Percentiles rank a stretch among this genome's conserved stretches.
These are phyloP conservation scores for Acleris laterana DNA, from an alignment of 2,888 invertebrate species.

Conservation along the genomic window DNA sequence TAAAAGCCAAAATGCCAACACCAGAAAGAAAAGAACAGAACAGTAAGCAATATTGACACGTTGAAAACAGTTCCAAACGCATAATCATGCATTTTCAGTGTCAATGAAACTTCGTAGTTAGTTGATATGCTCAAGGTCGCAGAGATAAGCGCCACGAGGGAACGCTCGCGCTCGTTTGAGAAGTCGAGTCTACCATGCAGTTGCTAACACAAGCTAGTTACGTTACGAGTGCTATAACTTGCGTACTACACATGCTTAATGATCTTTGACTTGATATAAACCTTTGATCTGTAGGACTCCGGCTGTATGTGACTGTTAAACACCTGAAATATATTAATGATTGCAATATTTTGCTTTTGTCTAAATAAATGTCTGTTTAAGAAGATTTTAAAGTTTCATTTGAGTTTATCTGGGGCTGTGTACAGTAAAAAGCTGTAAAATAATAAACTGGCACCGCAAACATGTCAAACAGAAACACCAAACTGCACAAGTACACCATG, in stretches of 20 bases:
- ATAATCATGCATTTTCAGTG: constrained; percentile 30
- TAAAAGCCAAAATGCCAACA: constrained; percentile 61
- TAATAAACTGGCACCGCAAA: neutral
- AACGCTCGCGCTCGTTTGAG: constrained; percentile 12
- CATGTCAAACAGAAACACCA: neutral
- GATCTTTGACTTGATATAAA: constrained; percentile 86
- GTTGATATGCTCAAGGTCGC: constrained; percentile 24
- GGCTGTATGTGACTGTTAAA: constrained; percentile 97
- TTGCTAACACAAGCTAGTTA: constrained; percentile 52
- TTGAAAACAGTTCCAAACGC: constrained; percentile 15
- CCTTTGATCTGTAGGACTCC: constrained; percentile 96
- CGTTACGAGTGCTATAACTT: constrained; percentile 51
- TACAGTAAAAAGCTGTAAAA: neutral
- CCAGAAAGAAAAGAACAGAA: constrained; percentile 57
- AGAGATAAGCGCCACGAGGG: constrained; percentile 9
- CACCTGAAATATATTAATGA: constrained; percentile 89
- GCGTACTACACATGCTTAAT: constrained; percentile 79
- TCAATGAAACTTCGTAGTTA: constrained; percentile 25
- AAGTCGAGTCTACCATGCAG: constrained; percentile 65
- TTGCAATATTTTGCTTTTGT: constrained; percentile 72
- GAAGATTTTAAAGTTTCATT: neutral
- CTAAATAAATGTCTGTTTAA: constrained; percentile 4
- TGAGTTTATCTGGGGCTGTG: neutral
- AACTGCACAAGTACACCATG: constrained; percentile 9
- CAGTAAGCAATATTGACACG: constrained; percentile 47